Base-by-base conservation (phyloP, 2,888 invertebrate genomes). In the Operophtera brumata region DNA sequence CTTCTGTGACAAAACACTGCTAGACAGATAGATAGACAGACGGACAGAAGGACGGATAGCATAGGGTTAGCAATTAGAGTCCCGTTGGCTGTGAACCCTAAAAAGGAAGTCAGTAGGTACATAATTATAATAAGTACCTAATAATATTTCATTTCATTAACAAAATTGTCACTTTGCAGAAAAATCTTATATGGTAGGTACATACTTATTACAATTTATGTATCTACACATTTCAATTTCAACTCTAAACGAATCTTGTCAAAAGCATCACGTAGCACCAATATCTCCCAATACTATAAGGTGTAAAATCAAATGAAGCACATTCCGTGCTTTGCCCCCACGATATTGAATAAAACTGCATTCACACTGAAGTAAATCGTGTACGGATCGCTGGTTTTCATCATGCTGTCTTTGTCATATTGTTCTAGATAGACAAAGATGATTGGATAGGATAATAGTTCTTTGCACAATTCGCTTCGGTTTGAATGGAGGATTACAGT, bases 301-400 rank as follows among this genome's bases (percentile, higher is more conserved):
- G 47, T 54, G 45, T 52, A 47, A 59, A 59, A 59, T 53, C 47
- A 40, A 56, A 51, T 40, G 45, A 53, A 35, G 46, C 40, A 25
- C 46, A 47, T 53, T 45, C 50, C 45, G 51, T 57, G 58, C 59
- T 59, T 59, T 50, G 45, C 43, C 59, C 61, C 53, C 11, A 52
- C 54, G 48, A 60, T 63, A 56, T 56, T 56, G 56, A 56, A 56
- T 51, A 47, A 41, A 30, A 25, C 43, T 25, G 30, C 5, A 51
- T 47, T 51, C 44, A 56, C 51, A 56, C 56, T 26, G 36, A 47
- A 26, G 10, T 13, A 37, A 55, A 55, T 39, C 14, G 13, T 6
- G 9, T 9, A 26, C 7, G 1, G 11, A 37, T 44, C 11, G 11
- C 20, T n/a, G 12, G 28, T 12, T 42, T 47, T 32, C 7, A 52